Evolutionary conservation across 2,888 invertebrate genomes (phyloP).

Genomic region (Clunio marinus): DNA sequence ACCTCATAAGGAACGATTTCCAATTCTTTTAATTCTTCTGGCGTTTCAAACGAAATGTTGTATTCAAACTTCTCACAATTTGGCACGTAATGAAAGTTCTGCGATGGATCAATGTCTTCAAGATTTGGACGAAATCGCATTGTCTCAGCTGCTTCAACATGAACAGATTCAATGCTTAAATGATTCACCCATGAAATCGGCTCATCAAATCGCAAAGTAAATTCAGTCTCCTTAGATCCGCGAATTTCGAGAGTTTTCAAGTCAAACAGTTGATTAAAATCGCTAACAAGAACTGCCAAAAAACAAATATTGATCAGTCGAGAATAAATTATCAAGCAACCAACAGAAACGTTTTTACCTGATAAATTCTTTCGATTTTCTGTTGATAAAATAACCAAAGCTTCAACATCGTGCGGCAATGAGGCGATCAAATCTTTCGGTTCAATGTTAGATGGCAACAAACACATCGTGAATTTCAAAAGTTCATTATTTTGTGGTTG

Average conservation of each 20-base stretch:
- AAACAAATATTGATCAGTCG: slow-evolving; percentile 17
- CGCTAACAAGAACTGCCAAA: slow-evolving; percentile 47
- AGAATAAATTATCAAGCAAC: not conserved
- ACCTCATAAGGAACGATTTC: slow-evolving; percentile 62
- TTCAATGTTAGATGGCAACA: slow-evolving; percentile 53
- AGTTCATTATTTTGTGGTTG: slow-evolving; percentile 50
- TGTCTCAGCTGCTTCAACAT: slow-evolving; percentile 51
- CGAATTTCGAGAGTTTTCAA: slow-evolving; percentile 59
- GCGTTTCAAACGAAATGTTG: slow-evolving; percentile 43
- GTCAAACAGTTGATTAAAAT: slow-evolving; percentile 48
- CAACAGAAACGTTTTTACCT: slow-evolving; percentile 43
- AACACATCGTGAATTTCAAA: slow-evolving; percentile 55
- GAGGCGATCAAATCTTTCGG: slow-evolving; percentile 49
- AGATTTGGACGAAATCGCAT: slow-evolving; percentile 45
- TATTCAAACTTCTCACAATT: slow-evolving; percentile 45
- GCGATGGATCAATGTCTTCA: slow-evolving; percentile 47
- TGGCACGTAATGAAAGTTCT: slow-evolving; percentile 49
- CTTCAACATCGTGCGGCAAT: slow-evolving; percentile 54
- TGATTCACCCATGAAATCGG: slow-evolving; percentile 52
- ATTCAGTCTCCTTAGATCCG: slow-evolving; percentile 53
- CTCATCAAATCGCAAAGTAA: slow-evolving; percentile 53
- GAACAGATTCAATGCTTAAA: slow-evolving; percentile 55
- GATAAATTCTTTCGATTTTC: slow-evolving; percentile 49
- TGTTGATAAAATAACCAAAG: slow-evolving; percentile 56
- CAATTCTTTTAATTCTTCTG: slow-evolving; percentile 48